These are phyloP conservation scores for Drosophila yooni DNA, from an alignment of 2,888 invertebrate species.

Conservation along the genomic window DNA sequence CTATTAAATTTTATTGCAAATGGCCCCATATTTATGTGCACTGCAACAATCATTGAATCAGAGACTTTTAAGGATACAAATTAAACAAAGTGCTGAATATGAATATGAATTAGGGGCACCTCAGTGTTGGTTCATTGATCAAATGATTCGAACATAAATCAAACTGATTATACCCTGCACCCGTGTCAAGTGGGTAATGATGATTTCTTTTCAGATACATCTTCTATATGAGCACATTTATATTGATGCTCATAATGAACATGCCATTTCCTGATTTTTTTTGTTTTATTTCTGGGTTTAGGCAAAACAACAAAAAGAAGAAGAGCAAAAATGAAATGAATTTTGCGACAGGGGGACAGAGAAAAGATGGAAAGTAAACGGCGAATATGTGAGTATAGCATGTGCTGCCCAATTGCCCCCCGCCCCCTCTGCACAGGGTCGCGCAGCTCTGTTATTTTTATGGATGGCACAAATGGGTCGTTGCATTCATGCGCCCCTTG, in stretches of 20 bases:
- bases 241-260: neutral
- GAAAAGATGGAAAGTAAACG: slow-evolving; percentile 26
- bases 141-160: slow-evolving; percentile 25
- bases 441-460: slow-evolving; percentile 53
- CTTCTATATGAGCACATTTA: neutral
- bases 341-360: neutral
- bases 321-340: slow-evolving; percentile 1
- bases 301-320: neutral
- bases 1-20: neutral
- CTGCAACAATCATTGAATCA: neutral
- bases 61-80: neutral
- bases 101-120: neutral
- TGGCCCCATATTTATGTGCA: neutral
- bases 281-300: neutral
- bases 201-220: neutral
- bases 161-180: slow-evolving; percentile 3
- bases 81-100: neutral
- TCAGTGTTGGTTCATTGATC: slow-evolving; percentile 13
- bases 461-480: slow-evolving; percentile 60
- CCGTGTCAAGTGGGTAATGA: neutral
- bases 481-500: slow-evolving; percentile 47
- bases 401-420: neutral
- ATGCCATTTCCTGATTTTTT: neutral
- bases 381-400: slow-evolving; percentile 10
- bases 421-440: neutral